Conservation (phyloP, 2,113 vertebrate species). For the Anguilla japonica region DNA sequence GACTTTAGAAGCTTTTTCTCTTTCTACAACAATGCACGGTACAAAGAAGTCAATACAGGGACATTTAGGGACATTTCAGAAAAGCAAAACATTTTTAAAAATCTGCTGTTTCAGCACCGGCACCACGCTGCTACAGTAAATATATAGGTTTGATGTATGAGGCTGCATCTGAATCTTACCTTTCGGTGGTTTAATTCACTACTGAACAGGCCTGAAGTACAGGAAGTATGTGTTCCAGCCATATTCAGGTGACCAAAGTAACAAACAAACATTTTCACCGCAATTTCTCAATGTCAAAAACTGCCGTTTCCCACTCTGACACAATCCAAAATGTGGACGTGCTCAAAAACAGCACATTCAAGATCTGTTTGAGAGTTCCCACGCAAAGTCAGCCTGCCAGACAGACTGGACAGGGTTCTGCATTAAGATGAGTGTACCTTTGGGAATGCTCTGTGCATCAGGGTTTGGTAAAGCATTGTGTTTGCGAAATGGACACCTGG, state of each 20-base stretch:
- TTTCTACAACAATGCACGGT: neutral
- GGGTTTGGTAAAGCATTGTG: neutral
- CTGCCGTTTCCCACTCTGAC: neutral
- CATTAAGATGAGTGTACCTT: neutral
- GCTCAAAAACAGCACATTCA: neutral
- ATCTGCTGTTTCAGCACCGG: neutral
- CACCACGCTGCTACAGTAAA: neutral
- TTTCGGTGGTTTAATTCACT: neutral
- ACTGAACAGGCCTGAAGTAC: neutral
- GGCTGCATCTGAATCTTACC: neutral
- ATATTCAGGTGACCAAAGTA: neutral
- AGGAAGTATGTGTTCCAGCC: neutral
- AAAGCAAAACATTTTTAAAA: neutral
- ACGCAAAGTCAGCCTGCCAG: neutral
- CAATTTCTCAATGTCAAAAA: slow-evolving; percentile 15
- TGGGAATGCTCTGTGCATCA: neutral
- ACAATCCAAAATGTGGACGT: neutral
- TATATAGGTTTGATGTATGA: slow-evolving; percentile 11
- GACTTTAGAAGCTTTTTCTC: neutral
- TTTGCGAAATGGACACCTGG: neutral
- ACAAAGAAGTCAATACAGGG: neutral
- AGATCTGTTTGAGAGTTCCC: neutral
- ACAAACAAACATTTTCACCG: slow-evolving; percentile 1
- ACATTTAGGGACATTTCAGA: neutral
- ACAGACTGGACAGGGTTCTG: neutral